Percentiles rank a stretch among this genome's conserved stretches.
Conservation (phyloP, 2,888 invertebrate genomes). For the Lysandra coridon region DNA sequence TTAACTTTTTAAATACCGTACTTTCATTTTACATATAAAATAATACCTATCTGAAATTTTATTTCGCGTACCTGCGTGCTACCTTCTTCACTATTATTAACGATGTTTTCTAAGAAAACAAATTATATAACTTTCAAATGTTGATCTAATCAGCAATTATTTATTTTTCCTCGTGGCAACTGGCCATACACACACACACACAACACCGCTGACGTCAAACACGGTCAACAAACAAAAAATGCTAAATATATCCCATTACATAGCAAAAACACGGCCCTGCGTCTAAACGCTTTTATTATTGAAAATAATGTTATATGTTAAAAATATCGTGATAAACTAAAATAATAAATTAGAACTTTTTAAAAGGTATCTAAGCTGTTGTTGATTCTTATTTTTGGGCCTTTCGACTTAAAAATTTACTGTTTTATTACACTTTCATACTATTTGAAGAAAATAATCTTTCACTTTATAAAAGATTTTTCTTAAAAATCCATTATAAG, state of each 20-base stretch:
- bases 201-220: neutral
- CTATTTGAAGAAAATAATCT: too few species aligned
- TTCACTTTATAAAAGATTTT: too few species aligned
- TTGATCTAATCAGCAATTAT: neutral
- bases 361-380: neutral
- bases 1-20: too few species aligned
- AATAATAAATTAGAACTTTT: neutral
- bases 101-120: neutral
- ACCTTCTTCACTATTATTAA: neutral
- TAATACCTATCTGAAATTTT: neutral
- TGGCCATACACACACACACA: neutral
- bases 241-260: neutral
- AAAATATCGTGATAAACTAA: neutral
- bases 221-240: slow-evolving; percentile 7
- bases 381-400: neutral
- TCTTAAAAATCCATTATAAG: too few species aligned
- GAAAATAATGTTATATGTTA: neutral
- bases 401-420: neutral
- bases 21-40: neutral
- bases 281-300: neutral
- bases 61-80: neutral
- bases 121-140: neutral
- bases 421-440: neutral
- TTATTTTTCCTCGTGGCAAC: slow-evolving; percentile 18
- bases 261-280: neutral